Conservation (phyloP, 1,140 invertebrate genomes). For the Acromyrmex heyeri region DNA sequence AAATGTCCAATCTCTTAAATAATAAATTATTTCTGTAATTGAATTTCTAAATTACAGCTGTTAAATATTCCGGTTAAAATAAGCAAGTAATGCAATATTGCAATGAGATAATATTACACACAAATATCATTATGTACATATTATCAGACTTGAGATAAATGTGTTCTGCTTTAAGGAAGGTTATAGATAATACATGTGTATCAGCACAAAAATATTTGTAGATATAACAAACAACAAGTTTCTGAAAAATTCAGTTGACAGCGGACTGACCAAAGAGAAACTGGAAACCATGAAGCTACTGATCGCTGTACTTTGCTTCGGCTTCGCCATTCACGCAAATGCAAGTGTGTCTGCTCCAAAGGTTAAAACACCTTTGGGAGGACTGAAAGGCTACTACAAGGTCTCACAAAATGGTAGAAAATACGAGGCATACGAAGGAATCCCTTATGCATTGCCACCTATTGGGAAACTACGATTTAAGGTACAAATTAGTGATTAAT, state of each 20-base stretch:
- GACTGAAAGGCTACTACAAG: constrained; percentile 81
- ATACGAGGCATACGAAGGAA: constrained; percentile 88
- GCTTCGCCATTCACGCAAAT: constrained; percentile 17
- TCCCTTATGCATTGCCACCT: constrained; percentile 89
- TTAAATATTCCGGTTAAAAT: background rate
- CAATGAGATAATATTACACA: background rate
- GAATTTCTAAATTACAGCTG: background rate
- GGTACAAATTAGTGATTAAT: constrained; percentile 78
- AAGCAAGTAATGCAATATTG: background rate
- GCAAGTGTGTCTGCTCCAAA: constrained; percentile 70
- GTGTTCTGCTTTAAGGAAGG: background rate
- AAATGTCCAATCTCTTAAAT: background rate
- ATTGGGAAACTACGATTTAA: constrained; percentile 87
- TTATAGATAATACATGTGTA: background rate
- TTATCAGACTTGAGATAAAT: constrained; percentile 5
- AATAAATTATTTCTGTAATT: background rate
- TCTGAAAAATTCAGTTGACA: background rate
- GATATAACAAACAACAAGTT: background rate
- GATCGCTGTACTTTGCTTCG: background rate
- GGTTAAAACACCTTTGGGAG: constrained; percentile 79
- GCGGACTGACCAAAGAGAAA: background rate
- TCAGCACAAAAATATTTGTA: background rate
- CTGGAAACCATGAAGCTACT: background rate
- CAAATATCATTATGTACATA: background rate
- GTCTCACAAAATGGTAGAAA: constrained; percentile 80